phyloP scores from a whole-genome alignment of 2,113 vertebrate species.

The Taurulus bubalis region DNA sequence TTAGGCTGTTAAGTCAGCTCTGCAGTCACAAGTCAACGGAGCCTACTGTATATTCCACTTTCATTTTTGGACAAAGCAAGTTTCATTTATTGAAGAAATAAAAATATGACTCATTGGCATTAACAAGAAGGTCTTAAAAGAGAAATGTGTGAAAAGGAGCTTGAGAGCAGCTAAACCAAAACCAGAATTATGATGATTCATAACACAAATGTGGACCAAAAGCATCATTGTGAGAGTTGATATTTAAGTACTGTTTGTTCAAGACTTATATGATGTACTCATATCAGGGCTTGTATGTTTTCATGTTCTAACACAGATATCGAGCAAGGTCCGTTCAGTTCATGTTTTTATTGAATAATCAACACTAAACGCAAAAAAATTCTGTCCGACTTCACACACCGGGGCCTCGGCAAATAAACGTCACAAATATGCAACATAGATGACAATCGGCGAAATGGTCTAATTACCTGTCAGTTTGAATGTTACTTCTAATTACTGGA shows the following conservation, averaged over 20 bases:
- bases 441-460: not conserved
- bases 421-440: too few relatives aligned
- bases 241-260: not conserved
- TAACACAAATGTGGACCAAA: slow-evolving; percentile 24
- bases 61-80: slow-evolving; percentile 43
- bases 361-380: too few relatives aligned
- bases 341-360: too few relatives aligned
- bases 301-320: not conserved
- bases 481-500: too few relatives aligned
- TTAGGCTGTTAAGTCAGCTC: slow-evolving; percentile 4
- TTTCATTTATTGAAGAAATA: slow-evolving; percentile 50
- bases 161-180: slow-evolving; percentile 37
- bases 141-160: slow-evolving; percentile 54
- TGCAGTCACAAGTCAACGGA: slow-evolving; percentile 39
- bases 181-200: slow-evolving; percentile 45
- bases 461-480: not conserved
- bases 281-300: not conserved
- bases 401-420: too few relatives aligned
- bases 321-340: too few relatives aligned
- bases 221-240: slow-evolving; percentile 22
- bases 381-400: too few relatives aligned
- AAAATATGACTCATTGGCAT: slow-evolving; percentile 54
- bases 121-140: slow-evolving; percentile 50
- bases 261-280: not conserved
- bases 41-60: slow-evolving; percentile 29